These are phyloP conservation scores for Agapornis roseicollis DNA, from an alignment of 2,113 vertebrate species.

Conservation along the genomic window DNA sequence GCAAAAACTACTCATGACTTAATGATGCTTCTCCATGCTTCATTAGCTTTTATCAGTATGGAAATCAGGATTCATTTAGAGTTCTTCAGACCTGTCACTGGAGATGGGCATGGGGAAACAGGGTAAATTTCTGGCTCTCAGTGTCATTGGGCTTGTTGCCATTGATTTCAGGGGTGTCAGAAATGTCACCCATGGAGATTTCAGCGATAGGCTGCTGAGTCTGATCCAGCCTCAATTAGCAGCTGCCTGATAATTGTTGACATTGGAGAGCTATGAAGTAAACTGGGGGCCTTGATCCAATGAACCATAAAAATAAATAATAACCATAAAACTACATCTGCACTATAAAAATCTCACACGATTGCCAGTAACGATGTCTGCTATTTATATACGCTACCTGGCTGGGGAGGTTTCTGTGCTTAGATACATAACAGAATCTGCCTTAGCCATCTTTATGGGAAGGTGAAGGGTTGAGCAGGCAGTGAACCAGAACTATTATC, in stretches of 20 bases:
- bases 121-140: not conserved
- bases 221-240: conserved; percentile 45
- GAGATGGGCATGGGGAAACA: not conserved
- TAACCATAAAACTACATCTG: conserved; percentile 9
- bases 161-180: conserved; percentile 10
- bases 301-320: conserved; percentile 62
- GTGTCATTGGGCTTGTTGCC: not conserved
- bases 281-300: conserved; percentile 2
- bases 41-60: conserved; percentile 13
- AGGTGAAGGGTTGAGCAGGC: not conserved
- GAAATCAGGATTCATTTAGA: not conserved
- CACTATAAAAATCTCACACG: not conserved
- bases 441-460: not conserved
- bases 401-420: not conserved
- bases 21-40: not conserved
- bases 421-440: not conserved
- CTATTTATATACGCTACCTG: not conserved
- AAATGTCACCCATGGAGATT: not conserved
- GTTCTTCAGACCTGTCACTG: not conserved
- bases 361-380: not conserved
- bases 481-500: not conserved
- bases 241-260: conserved; percentile 54
- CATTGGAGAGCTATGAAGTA: conserved; percentile 28
- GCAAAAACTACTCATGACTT: not conserved
- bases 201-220: not conserved